These are phyloP conservation scores for Kuschelorhynchus macadamiae DNA, from an alignment of 2,888 invertebrate genomes.

Conservation along the genomic window DNA sequence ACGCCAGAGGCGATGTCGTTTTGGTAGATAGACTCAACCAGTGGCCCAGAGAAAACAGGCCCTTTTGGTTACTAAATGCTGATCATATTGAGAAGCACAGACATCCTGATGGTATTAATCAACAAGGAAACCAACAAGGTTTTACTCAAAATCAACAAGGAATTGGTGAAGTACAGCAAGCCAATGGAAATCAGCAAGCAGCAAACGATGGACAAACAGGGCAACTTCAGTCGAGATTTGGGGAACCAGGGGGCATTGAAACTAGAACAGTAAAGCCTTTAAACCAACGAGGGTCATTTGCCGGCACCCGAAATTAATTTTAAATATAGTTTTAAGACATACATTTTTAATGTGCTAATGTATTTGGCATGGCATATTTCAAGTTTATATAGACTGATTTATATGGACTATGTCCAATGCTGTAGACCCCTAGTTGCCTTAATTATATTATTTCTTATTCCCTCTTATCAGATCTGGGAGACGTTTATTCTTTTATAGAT, in stretches of 20 bases:
- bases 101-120: slow-evolving; percentile 35
- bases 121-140: not conserved
- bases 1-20: slow-evolving; percentile 77
- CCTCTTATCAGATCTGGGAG: no score
- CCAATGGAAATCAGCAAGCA: no score
- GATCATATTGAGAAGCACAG: slow-evolving; percentile 73
- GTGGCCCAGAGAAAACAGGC: slow-evolving; percentile 77
- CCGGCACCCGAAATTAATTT: slow-evolving; percentile 3
- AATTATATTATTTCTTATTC: no score
- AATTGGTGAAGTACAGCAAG: not conserved
- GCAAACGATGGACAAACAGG: no score
- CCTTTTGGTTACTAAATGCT: slow-evolving; percentile 82
- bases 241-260: slow-evolving; percentile 14
- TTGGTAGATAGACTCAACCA: slow-evolving; percentile 76
- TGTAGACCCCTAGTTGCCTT: no score
- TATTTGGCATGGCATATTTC: no score
- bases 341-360: no score
- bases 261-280: slow-evolving; percentile 30
- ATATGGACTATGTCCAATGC: no score
- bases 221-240: slow-evolving; percentile 24
- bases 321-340: no score
- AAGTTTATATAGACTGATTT: no score
- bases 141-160: not conserved
- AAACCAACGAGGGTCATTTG: slow-evolving; percentile 26
- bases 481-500: no score